phyloP scores from a whole-genome alignment of 2,888 invertebrate species.

The Sylvicola cinctus region DNA sequence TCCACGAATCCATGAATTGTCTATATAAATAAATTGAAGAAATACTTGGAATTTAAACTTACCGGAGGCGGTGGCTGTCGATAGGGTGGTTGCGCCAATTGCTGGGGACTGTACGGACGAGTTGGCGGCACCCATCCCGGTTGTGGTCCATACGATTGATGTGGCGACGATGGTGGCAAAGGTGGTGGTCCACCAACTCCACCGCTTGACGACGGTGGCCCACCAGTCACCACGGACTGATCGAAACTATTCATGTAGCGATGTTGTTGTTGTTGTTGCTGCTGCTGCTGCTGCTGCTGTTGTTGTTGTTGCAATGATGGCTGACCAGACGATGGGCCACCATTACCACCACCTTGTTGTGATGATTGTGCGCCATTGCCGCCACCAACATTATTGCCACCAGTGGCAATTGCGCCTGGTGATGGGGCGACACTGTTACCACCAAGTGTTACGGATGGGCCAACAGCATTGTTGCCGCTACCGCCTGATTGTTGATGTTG shows the following conservation, averaged over 20 bases:
- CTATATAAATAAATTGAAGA: too few relatives aligned
- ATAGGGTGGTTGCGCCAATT: conserved; percentile 25
- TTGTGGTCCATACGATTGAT: conserved; percentile 21
- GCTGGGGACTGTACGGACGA: conserved; percentile 25
- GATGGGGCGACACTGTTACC: conserved; percentile 2
- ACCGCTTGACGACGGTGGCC: conserved; percentile 26
- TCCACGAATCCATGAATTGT: too few relatives aligned
- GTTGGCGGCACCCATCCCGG: conserved; percentile 26
- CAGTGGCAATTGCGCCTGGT: too few relatives aligned
- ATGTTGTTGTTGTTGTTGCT: conserved; percentile 14
- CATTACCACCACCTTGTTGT: conserved; percentile 5
- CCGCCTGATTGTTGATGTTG: not conserved
- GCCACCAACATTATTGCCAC: too few relatives aligned
- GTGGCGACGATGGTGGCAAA: conserved; percentile 11
- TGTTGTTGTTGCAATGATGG: conserved; percentile 10
- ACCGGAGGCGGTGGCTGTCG: conserved; percentile 9
- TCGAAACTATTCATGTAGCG: conserved; percentile 16
- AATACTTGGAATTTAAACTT: too few relatives aligned
- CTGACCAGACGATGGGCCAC: conserved; percentile 6
- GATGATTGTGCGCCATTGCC: too few relatives aligned
- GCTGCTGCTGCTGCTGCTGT: conserved; percentile 15
- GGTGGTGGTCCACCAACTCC: conserved; percentile 17
- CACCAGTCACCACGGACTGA: conserved; percentile 22
- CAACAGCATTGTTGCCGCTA: too few relatives aligned
- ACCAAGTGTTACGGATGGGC: conserved; percentile 6